Evolutionary conservation across 2,797 vertebrate species (phyloP).

Genomic region (Helicolenus hilgendorfi): DNA sequence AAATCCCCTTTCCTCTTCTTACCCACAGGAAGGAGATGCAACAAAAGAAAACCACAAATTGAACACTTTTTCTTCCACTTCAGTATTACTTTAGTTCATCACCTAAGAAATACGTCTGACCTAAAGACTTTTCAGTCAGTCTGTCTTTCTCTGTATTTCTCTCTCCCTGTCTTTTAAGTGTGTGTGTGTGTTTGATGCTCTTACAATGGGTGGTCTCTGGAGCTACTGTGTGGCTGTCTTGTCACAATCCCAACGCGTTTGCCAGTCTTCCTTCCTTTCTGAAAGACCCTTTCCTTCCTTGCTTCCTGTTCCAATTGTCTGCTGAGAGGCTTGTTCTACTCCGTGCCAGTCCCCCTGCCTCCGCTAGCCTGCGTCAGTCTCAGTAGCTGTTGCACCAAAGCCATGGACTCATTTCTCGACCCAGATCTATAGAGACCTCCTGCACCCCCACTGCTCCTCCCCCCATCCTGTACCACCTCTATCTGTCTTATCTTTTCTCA

Average conservation of each 20-base stretch:
- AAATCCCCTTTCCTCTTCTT: slow-evolving; percentile 32
- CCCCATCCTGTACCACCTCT: background rate
- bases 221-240: slow-evolving; percentile 87
- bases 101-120: background rate
- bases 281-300: slow-evolving; percentile 84
- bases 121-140: slow-evolving; percentile 5
- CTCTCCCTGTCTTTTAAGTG: slow-evolving; percentile 12
- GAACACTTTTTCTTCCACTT: background rate
- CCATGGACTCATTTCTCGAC: slow-evolving; percentile 20
- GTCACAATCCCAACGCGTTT: slow-evolving; percentile 83
- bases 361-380: slow-evolving; percentile 66
- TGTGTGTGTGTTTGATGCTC: slow-evolving; percentile 68
- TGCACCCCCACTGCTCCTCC: slow-evolving; percentile 12
- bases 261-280: slow-evolving; percentile 80
- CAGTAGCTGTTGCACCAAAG: slow-evolving; percentile 50
- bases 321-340: slow-evolving; percentile 70
- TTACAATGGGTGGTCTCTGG: slow-evolving; percentile 85
- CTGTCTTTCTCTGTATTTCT: slow-evolving; percentile 23
- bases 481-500: background rate
- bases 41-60: background rate
- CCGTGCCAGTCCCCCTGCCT: slow-evolving; percentile 80
- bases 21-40: background rate
- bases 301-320: slow-evolving; percentile 89
- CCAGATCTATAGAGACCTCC: slow-evolving; percentile 17
- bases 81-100: background rate